These are phyloP conservation scores for Cataglyphis rosenhaueri DNA, from an alignment of 2,888 invertebrate genomes.

Conservation along the genomic window DNA sequence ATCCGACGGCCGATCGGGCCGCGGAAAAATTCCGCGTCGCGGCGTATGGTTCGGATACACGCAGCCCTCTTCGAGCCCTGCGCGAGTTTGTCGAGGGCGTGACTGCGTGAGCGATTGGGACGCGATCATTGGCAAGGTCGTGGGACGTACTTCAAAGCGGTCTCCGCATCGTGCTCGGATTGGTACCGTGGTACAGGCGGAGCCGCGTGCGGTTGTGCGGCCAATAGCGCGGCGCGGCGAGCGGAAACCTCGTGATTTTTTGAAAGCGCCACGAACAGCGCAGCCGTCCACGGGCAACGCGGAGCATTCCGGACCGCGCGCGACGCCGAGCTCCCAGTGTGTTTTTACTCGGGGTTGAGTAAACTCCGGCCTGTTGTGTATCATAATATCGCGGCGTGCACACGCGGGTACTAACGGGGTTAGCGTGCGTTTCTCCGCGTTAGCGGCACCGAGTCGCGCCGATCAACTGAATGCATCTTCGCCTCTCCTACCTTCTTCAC, in stretches of 20 bases:
- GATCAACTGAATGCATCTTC: conserved; percentile 71
- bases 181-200: conserved; percentile 58
- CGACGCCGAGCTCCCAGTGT: conserved; percentile 80
- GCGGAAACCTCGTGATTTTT: conserved; percentile 65
- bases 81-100: conserved; percentile 65
- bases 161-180: conserved; percentile 29
- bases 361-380: conserved; percentile 93
- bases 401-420: conserved; percentile 78
- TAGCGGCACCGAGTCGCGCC: conserved; percentile 62
- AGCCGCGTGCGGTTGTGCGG: conserved; percentile 7
- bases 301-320: conserved; percentile 67
- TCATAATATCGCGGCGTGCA: conserved; percentile 88
- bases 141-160: conserved; percentile 35
- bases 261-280: conserved; percentile 64
- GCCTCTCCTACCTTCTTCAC: conserved; percentile 63
- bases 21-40: conserved; percentile 67
- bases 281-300: conserved; percentile 67
- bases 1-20: conserved; percentile 65
- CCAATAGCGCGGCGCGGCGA: conserved; percentile 26
- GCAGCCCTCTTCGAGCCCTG: conserved; percentile 67
- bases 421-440: conserved; percentile 58
- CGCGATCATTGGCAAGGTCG: conserved; percentile 41
- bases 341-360: conserved; percentile 88
- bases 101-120: conserved; percentile 47
- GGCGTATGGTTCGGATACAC: conserved; percentile 53